Evolutionary conservation across 35 echinoderm and acorn worm genomes (phyloP).

Genomic region (Ptychodera flava): DNA sequence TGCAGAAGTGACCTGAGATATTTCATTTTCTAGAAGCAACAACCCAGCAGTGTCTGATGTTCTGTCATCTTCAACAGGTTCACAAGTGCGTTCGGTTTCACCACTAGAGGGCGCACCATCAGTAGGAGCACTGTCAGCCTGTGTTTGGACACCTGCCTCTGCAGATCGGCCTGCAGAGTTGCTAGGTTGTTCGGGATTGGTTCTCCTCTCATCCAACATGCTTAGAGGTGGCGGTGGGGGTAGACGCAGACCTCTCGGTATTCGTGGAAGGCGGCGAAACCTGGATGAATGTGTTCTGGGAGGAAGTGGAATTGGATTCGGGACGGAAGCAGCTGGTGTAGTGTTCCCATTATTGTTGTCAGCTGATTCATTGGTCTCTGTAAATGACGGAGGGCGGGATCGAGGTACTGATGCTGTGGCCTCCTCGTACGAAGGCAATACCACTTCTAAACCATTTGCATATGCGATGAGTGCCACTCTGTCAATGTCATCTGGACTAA

Average conservation of each 20-base stretch:
- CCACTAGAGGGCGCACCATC: not conserved
- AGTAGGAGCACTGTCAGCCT: too few relatives aligned
- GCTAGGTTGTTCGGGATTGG: not conserved
- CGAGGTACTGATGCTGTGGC: slow-evolving; percentile 15
- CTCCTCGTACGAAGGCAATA: slow-evolving; percentile 51
- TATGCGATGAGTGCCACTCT: slow-evolving; percentile 20
- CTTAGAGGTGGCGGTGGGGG: not conserved
- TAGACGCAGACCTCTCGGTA: not conserved
- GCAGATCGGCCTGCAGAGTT: not conserved
- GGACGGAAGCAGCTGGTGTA: not conserved
- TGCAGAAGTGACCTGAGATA: not conserved
- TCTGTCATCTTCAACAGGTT: not conserved
- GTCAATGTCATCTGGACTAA: slow-evolving; percentile 17
- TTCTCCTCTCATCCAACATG: not conserved
- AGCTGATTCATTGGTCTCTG: not conserved
- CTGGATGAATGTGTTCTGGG: not conserved
- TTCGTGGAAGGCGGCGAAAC: not conserved
- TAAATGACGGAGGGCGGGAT: slow-evolving; percentile 6
- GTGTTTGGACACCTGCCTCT: not conserved
- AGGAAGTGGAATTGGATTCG: not conserved
- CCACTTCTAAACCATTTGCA: slow-evolving; percentile 28
- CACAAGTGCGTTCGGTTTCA: not conserved
- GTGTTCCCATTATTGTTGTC: not conserved
- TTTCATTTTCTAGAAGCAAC: not conserved
- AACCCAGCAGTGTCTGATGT: not conserved